These are phyloP conservation scores for Scolopax rusticola DNA, from an alignment of 2,797 vertebrate genomes.

Conservation along the genomic window DNA sequence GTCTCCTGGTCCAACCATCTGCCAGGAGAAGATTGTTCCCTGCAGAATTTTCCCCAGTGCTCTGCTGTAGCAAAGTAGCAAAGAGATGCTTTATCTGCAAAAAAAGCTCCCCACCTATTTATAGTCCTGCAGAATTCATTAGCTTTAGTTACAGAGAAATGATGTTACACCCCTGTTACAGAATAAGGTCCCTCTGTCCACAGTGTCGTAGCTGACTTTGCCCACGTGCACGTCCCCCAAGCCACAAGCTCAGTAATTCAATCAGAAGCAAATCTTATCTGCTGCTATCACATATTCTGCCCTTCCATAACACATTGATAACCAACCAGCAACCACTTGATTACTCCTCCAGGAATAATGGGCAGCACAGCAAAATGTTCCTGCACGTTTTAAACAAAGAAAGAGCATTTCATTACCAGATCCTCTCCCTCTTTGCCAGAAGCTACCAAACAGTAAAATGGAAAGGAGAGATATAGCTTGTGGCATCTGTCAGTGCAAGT, in stretches of 20 bases:
- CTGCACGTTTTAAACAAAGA: background rate
- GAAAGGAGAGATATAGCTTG: constrained; percentile 49
- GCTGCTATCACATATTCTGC: background rate
- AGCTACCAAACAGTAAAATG: constrained; percentile 65
- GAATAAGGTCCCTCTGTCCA: background rate
- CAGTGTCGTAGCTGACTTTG: background rate
- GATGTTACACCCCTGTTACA: background rate
- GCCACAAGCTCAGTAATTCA: background rate
- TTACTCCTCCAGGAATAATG: background rate
- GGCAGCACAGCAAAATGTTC: constrained; percentile 8
- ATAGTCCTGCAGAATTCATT: constrained; percentile 38
- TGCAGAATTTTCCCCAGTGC: constrained; percentile 31
- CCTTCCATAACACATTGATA: background rate
- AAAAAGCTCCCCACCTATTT: background rate
- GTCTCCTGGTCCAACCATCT: constrained; percentile 37
- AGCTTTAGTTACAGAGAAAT: constrained; percentile 10
- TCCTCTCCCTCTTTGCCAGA: constrained; percentile 49
- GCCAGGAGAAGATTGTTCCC: constrained; percentile 55
- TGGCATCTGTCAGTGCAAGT: constrained; percentile 60
- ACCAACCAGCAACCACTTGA: background rate
- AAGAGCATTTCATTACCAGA: constrained; percentile 48
- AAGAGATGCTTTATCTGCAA: constrained; percentile 41
- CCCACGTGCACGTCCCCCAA: background rate
- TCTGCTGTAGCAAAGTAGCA: background rate
- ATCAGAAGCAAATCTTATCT: background rate